phyloP scores from a whole-genome alignment of 1,140 invertebrate species.

The Grapholita molesta region DNA sequence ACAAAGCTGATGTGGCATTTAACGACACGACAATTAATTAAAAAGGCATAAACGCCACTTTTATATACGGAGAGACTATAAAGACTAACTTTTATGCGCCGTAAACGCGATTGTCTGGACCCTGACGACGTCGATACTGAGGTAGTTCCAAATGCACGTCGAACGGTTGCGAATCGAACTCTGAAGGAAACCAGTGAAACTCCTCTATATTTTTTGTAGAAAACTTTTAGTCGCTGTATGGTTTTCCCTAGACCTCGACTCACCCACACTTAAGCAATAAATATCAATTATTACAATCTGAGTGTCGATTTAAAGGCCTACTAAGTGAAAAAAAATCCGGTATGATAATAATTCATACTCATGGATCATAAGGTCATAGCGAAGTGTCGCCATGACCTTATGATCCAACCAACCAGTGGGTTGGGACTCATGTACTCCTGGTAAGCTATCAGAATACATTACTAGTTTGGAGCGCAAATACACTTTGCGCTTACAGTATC shows the following conservation, averaged over 20 bases:
- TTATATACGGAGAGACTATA: constrained; percentile 75
- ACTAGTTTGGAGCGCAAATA: not conserved
- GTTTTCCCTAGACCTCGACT: not conserved
- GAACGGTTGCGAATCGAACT: not conserved
- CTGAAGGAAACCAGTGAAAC: not conserved
- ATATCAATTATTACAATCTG: not conserved
- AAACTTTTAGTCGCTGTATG: no score
- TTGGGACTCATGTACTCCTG: not conserved
- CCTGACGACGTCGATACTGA: constrained; percentile 55
- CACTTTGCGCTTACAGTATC: not conserved
- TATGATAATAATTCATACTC: no score
- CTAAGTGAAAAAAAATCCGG: no score
- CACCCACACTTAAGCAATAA: not conserved
- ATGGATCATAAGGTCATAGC: no score
- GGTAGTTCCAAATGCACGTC: not conserved
- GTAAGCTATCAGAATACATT: not conserved
- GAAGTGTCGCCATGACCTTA: no score
- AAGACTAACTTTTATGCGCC: constrained; percentile 79
- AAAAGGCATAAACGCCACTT: constrained; percentile 77
- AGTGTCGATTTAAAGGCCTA: not conserved
- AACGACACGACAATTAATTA: constrained; percentile 76
- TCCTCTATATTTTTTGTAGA: constrained; percentile 24
- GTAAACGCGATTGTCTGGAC: constrained; percentile 77
- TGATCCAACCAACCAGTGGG: no score
- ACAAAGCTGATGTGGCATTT: constrained; percentile 67